Conservation (phyloP, 2,797 vertebrate species). For the Gobionotothen gibberifrons region DNA sequence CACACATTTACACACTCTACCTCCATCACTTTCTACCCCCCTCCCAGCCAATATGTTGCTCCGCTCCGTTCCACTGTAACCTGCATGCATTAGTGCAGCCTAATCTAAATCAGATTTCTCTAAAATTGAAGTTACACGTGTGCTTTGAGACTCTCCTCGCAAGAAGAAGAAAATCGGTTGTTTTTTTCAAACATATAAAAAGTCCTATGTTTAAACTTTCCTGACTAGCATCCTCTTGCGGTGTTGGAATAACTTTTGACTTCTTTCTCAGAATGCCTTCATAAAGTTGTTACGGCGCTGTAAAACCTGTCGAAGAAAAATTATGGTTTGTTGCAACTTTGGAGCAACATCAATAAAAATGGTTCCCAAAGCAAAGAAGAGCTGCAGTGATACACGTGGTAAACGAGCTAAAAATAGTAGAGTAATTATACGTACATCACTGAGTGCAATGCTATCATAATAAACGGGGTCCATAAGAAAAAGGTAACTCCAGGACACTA, state of each 20-base stretch:
- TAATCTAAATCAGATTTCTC: slow-evolving; percentile 78
- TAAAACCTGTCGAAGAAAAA: slow-evolving; percentile 6
- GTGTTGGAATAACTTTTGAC: slow-evolving; percentile 20
- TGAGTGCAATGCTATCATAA: no score
- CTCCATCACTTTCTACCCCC: slow-evolving; percentile 47
- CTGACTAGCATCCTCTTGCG: slow-evolving; percentile 39
- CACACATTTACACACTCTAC: slow-evolving; percentile 47
- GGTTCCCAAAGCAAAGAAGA: neutral
- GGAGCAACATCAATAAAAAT: slow-evolving; percentile 1
- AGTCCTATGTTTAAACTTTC: slow-evolving; percentile 11
- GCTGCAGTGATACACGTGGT: neutral
- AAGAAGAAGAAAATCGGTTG: slow-evolving; percentile 36
- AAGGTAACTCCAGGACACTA: no score
- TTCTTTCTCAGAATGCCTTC: neutral
- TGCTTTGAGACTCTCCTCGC: slow-evolving; percentile 39
- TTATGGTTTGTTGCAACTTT: slow-evolving; percentile 7
- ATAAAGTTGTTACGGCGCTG: slow-evolving; percentile 1
- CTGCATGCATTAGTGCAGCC: slow-evolving; percentile 69
- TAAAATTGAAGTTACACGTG: slow-evolving; percentile 66
- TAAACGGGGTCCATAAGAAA: no score
- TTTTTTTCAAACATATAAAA: slow-evolving; percentile 48
- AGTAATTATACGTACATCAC: no score
- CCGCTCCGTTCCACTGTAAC: slow-evolving; percentile 67
- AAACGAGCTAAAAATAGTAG: neutral
- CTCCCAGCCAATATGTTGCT: slow-evolving; percentile 86